Evolutionary conservation across 2,113 vertebrate genomes (phyloP).

Genomic region (Callipepla californica): DNA sequence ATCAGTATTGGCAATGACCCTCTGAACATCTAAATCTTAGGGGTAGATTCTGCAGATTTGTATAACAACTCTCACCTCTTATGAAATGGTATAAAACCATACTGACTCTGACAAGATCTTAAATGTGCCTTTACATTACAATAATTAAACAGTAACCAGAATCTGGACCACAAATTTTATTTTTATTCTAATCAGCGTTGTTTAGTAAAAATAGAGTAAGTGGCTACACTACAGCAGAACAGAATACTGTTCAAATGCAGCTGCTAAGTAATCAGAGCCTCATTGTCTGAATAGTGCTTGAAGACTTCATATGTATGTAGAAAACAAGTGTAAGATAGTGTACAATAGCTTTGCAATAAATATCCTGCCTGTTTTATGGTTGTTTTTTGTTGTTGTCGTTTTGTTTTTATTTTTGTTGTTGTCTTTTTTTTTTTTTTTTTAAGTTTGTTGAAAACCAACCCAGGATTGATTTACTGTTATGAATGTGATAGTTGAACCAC

Average conservation of each 20-base stretch:
- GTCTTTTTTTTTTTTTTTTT: background rate
- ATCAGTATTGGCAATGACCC: background rate
- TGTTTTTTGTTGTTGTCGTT: background rate
- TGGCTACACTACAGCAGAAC: background rate
- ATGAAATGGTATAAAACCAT: background rate
- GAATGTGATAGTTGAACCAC: background rate
- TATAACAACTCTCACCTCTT: background rate
- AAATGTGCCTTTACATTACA: background rate
- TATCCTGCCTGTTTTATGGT: background rate
- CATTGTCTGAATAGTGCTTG: conserved; percentile 34
- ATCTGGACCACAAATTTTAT: background rate
- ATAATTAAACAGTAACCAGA: background rate
- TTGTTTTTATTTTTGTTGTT: background rate
- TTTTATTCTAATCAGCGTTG: conserved; percentile 2
- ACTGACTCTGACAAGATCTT: background rate
- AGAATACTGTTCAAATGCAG: conserved; percentile 32
- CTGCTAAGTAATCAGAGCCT: conserved; percentile 46
- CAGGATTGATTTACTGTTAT: background rate
- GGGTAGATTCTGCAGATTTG: background rate
- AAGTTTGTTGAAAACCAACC: background rate
- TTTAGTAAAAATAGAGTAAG: background rate
- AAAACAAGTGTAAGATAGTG: background rate
- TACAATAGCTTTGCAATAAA: conserved; percentile 24
- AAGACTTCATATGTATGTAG: conserved; percentile 35
- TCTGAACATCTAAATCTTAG: background rate